Percentiles rank a stretch among this genome's conserved stretches.
Conservation (phyloP, 2,888 invertebrate genomes). For the Phortica magna region DNA sequence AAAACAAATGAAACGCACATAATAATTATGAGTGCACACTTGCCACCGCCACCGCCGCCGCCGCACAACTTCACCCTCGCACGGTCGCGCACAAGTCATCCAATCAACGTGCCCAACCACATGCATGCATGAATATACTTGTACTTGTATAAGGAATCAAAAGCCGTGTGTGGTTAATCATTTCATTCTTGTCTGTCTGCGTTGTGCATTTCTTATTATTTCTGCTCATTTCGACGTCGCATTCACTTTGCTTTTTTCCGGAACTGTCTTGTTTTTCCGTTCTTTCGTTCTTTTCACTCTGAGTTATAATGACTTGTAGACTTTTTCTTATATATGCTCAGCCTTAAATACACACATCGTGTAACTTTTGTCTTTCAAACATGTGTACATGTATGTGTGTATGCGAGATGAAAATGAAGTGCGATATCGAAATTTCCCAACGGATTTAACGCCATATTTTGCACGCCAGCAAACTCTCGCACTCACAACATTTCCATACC, state of each 20-base stretch:
- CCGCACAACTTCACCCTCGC: too few species aligned
- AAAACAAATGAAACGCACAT: constrained; percentile 51
- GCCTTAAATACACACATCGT: constrained; percentile 30
- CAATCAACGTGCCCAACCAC: constrained; percentile 9
- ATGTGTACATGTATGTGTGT: not conserved
- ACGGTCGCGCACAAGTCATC: not conserved
- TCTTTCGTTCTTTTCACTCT: not conserved
- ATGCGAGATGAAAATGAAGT: constrained; percentile 61
- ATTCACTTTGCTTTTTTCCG: constrained; percentile 48
- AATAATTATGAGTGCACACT: constrained; percentile 61
- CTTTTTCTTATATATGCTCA: constrained; percentile 40
- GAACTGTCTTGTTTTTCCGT: not conserved
- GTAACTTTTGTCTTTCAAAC: not conserved
- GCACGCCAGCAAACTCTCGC: constrained; percentile 44
- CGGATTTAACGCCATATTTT: constrained; percentile 71
- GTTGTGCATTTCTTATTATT: constrained; percentile 63
- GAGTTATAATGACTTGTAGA: constrained; percentile 57
- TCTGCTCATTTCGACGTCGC: constrained; percentile 68
- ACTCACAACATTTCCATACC: constrained; percentile 11
- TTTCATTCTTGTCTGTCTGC: constrained; percentile 41
- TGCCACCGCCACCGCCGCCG: not conserved
- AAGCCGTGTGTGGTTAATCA: constrained; percentile 59
- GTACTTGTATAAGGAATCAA: not conserved
- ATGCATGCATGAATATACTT: too few species aligned
- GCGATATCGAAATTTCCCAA: constrained; percentile 72